Percentiles rank a stretch among this genome's conserved stretches.
Conservation (phyloP, 92 coral and sea anemone genomes). For the Palythoa caribaeorum region DNA sequence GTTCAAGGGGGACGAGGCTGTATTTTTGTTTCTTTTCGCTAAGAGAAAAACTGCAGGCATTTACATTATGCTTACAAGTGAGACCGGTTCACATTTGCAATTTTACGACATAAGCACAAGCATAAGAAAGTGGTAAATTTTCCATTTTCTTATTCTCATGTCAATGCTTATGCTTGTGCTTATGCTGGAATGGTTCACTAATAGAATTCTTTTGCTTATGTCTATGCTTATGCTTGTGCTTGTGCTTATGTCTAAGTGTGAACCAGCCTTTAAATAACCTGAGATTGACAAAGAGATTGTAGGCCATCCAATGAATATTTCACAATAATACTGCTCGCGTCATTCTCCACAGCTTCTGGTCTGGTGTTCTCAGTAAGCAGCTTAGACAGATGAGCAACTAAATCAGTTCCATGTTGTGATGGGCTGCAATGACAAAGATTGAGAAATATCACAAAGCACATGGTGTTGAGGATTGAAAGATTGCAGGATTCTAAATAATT, state of each 20-base stretch:
- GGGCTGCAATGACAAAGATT: constrained; percentile 65
- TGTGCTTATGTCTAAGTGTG: neutral
- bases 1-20: no score
- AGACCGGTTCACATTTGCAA: no score
- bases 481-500: no score
- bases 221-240: neutral
- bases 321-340: constrained; percentile 61
- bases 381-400: constrained; percentile 76
- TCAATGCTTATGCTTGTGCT: no score
- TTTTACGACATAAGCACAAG: no score
- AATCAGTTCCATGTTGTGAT: constrained; percentile 89
- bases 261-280: constrained; percentile 58
- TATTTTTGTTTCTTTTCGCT: no score
- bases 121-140: no score
- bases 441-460: neutral
- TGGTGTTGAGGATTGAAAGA: neutral
- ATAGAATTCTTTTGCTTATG: no score
- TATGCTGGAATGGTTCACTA: no score
- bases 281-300: constrained; percentile 81
- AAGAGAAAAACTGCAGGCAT: no score
- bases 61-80: no score
- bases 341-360: constrained; percentile 47
- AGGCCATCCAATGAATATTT: constrained; percentile 81
- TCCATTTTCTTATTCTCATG: no score
- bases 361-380: constrained; percentile 79